phyloP scores from a whole-genome alignment of 2,888 invertebrate species.

The Drosophila pseudotakahashii region DNA sequence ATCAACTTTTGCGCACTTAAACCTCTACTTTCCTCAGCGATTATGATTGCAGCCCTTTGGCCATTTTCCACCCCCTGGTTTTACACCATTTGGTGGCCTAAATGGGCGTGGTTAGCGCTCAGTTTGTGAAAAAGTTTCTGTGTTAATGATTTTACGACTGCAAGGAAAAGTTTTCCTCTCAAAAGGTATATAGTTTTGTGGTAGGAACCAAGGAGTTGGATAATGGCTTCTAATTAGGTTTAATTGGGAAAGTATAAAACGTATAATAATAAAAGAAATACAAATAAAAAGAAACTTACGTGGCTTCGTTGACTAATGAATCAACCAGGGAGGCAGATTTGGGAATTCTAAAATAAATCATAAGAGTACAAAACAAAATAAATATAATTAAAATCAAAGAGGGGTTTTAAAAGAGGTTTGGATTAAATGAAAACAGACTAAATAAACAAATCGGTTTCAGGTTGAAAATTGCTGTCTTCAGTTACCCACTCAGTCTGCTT shows the following conservation, averaged over 20 bases:
- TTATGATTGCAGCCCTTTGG: slow-evolving; percentile 35
- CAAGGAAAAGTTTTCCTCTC: slow-evolving; percentile 20
- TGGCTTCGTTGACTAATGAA: slow-evolving; percentile 77
- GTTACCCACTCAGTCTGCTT: slow-evolving; percentile 17
- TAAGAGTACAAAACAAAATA: slow-evolving; percentile 17
- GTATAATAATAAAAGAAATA: slow-evolving; percentile 5
- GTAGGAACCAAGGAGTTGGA: slow-evolving; percentile 4
- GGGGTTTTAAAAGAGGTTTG: background rate
- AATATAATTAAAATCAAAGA: slow-evolving; percentile 12
- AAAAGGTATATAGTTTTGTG: slow-evolving; percentile 28
- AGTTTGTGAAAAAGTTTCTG: slow-evolving; percentile 10
- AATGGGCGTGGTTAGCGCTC: slow-evolving; percentile 13
- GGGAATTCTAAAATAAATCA: slow-evolving; percentile 56
- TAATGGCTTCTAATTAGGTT: slow-evolving; percentile 22
- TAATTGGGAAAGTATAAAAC: slow-evolving; percentile 19
- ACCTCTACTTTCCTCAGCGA: slow-evolving; percentile 51
- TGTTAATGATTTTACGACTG: slow-evolving; percentile 44
- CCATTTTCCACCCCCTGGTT: background rate
- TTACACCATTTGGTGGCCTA: slow-evolving; percentile 21
- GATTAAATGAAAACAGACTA: background rate
- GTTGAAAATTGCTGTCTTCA: background rate
- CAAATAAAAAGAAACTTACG: slow-evolving; percentile 70
- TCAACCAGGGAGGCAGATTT: slow-evolving; percentile 75
- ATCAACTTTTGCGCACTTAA: background rate
- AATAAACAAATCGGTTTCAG: background rate